A percentile compares a stretch with the other conserved stretches of the same genome.
Evolutionary conservation across 2,113 vertebrate genomes (phyloP).

Genomic region (Syngnathus floridae): DNA sequence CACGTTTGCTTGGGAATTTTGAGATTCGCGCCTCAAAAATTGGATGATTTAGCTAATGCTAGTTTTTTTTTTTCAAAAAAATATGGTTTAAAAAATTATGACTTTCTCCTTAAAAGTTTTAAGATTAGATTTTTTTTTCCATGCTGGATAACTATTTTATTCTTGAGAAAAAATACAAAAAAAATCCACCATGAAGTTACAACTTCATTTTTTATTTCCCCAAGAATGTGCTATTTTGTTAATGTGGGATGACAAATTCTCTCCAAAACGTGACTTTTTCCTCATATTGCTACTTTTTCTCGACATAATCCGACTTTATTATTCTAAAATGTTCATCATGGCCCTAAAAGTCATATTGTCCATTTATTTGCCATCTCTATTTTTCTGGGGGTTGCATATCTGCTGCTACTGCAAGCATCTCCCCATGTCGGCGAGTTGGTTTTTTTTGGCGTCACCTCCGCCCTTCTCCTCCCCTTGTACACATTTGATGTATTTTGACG

Average conservation of each 20-base stretch:
- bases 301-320: not conserved
- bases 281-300: not conserved
- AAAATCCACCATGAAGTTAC: no score
- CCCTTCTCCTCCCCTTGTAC: conserved; percentile 56
- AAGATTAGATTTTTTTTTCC: no score
- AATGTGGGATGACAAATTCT: no score
- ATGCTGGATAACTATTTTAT: not conserved
- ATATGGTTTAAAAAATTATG: no score
- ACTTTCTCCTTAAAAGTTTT: no score
- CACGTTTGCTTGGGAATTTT: not conserved
- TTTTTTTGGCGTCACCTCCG: conserved; percentile 37
- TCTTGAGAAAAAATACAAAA: not conserved
- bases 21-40: no score
- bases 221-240: not conserved
- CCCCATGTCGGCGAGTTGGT: conserved; percentile 38
- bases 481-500: conserved; percentile 71
- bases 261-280: no score
- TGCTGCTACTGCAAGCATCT: conserved; percentile 11
- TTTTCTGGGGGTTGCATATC: not conserved
- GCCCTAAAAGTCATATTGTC: not conserved
- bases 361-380: not conserved
- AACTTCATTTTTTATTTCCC: not conserved
- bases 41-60: not conserved
- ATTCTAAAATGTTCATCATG: not conserved
- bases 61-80: no score